These are phyloP conservation scores for Enteromius fasciolatus DNA, from an alignment of 2,797 vertebrate genomes.

Conservation along the genomic window DNA sequence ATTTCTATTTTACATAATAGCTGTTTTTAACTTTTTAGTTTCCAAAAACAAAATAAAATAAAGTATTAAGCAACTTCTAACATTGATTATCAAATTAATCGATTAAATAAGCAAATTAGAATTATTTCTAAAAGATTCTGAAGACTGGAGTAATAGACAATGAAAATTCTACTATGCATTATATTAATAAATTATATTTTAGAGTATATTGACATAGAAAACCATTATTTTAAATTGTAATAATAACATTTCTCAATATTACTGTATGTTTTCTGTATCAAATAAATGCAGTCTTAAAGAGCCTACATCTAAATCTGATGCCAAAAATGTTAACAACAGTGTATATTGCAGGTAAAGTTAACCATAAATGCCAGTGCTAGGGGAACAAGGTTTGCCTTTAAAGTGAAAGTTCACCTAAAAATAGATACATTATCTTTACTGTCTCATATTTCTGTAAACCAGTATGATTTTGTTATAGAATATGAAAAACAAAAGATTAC, in stretches of 20 bases:
- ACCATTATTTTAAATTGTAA: background rate
- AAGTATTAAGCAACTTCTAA: background rate
- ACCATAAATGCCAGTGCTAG: slow-evolving; percentile 13
- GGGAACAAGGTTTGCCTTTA: background rate
- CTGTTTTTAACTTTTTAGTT: background rate
- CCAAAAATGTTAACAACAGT: background rate
- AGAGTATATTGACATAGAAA: background rate
- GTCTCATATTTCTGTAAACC: background rate
- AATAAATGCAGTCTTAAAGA: background rate
- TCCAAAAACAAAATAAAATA: background rate
- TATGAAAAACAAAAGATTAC: background rate
- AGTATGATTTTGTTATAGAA: background rate
- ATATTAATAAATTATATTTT: background rate
- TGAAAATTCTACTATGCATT: background rate
- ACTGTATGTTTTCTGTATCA: background rate
- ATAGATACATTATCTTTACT: background rate
- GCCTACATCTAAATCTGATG: background rate
- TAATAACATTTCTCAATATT: background rate
- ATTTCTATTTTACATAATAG: background rate
- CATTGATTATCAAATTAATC: background rate
- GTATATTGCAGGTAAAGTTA: background rate
- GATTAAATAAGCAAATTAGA: background rate
- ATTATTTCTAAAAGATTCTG: background rate
- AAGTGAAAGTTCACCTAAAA: background rate
- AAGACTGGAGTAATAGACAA: background rate